Evolutionary conservation across 2,888 invertebrate species (phyloP).

Genomic region (Cryptops parisi): DNA sequence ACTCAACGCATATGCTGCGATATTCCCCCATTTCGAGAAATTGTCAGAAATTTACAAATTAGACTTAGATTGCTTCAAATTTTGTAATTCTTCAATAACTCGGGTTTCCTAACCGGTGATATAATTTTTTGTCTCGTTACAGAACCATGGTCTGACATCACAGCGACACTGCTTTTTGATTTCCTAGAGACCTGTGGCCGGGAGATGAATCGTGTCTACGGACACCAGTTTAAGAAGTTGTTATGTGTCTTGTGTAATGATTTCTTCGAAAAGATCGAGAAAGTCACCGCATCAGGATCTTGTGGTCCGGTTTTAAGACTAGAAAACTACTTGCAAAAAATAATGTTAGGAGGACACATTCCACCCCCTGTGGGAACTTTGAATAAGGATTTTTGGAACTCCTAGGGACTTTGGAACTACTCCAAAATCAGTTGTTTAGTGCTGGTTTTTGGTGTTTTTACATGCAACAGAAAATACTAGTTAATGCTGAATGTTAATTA

Average conservation of each 20-base stretch:
- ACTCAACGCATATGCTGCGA: too few species aligned
- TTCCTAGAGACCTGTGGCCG: conserved; percentile 68
- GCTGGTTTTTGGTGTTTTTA: too few species aligned
- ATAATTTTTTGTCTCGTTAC: too few species aligned
- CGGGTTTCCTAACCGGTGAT: too few species aligned
- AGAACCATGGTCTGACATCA: conserved; percentile 62
- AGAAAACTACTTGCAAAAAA: conserved; percentile 56
- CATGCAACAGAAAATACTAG: too few species aligned
- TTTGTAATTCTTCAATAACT: too few species aligned
- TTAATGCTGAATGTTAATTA: too few species aligned
- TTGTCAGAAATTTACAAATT: too few species aligned
- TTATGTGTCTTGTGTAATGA: conserved; percentile 48
- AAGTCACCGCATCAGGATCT: conserved; percentile 42
- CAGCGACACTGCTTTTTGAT: conserved; percentile 63
- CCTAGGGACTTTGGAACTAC: too few species aligned
- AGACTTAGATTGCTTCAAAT: too few species aligned
- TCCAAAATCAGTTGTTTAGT: too few species aligned
- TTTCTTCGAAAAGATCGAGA: conserved; percentile 54
- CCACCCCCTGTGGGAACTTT: conserved; percentile 51
- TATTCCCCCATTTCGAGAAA: too few species aligned
- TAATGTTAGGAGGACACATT: conserved; percentile 47
- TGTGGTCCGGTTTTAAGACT: conserved; percentile 65
- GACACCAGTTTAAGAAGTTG: conserved; percentile 62
- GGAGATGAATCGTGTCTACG: conserved; percentile 50
- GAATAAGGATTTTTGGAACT: conserved; percentile 47